Percentiles rank a stretch among this genome's conserved stretches.
Evolutionary conservation across 2,113 vertebrate species (phyloP).

Genomic region (Ondatra zibethicus): DNA sequence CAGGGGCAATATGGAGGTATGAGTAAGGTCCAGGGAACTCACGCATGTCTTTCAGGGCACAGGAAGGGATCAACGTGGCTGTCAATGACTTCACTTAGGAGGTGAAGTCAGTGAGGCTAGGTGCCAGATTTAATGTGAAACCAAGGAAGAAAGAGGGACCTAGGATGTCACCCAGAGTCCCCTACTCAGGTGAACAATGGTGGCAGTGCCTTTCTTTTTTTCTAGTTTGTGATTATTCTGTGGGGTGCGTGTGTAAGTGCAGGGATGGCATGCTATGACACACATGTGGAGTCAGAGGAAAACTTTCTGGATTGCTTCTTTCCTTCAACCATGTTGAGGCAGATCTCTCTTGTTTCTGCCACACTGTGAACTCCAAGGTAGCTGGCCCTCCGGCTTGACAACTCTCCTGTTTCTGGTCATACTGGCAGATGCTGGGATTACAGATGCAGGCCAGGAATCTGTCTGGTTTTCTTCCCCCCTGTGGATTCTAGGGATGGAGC

Average conservation of each 20-base stretch:
- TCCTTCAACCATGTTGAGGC: not conserved
- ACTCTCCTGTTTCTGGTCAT: no score
- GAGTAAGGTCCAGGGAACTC: not conserved
- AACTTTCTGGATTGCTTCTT: not conserved
- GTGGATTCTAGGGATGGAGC: not conserved
- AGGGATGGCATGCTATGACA: not conserved
- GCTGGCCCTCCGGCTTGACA: not conserved
- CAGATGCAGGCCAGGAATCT: not conserved
- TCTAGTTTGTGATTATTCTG: not conserved
- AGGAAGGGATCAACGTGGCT: not conserved
- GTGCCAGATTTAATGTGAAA: not conserved
- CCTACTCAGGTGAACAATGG: not conserved
- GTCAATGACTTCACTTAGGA: not conserved
- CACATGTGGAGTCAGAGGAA: not conserved
- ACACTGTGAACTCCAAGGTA: not conserved
- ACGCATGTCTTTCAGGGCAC: not conserved
- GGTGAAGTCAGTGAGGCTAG: not conserved
- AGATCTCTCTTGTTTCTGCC: not conserved
- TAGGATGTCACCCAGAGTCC: not conserved
- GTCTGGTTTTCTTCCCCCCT: rapidly evolving
- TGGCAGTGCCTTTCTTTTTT: not conserved
- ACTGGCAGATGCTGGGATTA: not conserved
- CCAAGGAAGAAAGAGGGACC: not conserved
- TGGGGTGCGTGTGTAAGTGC: not conserved
- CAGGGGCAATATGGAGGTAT: not conserved